Conservation (phyloP, 1,140 invertebrate species). For the Caenorhabditis latens region DNA sequence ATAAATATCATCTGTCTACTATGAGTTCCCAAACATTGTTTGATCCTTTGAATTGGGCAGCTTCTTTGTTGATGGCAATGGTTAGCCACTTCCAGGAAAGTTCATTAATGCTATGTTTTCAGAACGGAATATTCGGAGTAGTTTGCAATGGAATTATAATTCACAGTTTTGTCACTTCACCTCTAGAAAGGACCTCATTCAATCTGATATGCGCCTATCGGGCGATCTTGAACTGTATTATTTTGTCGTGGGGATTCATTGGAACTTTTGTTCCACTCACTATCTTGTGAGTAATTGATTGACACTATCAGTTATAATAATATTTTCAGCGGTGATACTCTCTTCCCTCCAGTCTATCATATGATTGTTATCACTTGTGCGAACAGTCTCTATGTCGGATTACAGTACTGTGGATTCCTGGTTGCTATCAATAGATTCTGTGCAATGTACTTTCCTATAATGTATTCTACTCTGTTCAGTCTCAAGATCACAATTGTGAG, state of each 20-base stretch:
- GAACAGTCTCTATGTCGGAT: background rate
- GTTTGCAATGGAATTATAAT: background rate
- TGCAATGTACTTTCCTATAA: background rate
- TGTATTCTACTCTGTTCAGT: background rate
- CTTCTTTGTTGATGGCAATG: background rate
- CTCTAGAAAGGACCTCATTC: background rate
- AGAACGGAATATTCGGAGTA: background rate
- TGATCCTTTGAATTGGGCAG: background rate
- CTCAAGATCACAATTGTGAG: background rate
- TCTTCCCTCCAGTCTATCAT: background rate
- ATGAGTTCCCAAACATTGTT: background rate
- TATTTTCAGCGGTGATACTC: background rate
- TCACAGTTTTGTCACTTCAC: background rate
- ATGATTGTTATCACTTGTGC: background rate
- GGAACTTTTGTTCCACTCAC: background rate
- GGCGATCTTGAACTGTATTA: background rate
- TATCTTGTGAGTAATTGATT: background rate
- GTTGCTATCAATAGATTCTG: background rate
- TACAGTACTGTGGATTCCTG: background rate
- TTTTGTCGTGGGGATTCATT: background rate
- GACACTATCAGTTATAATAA: background rate
- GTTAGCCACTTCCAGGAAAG: background rate
- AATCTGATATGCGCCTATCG: background rate
- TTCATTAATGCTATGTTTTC: background rate
- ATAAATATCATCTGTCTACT: background rate